Evolutionary conservation across 2,797 vertebrate species (phyloP).

Genomic region (Pangasius sanitwongsei): DNA sequence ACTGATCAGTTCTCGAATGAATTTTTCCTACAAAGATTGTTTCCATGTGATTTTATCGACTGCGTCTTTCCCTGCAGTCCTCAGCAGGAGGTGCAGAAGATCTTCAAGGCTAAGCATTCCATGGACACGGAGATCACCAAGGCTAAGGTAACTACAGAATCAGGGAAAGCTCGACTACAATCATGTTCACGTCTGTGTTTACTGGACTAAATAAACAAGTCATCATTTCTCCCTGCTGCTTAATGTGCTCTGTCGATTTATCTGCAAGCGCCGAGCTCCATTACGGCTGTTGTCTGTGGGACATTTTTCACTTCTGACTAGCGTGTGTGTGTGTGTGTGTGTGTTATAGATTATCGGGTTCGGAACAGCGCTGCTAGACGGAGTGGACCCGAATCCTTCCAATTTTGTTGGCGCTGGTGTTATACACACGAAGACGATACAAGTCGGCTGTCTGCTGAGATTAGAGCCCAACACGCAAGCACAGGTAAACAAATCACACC

Average conservation of each 20-base stretch:
- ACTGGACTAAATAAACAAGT: background rate
- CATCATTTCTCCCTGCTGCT: background rate
- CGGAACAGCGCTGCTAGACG: constrained; percentile 86
- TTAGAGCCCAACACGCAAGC: constrained; percentile 90
- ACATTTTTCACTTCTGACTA: background rate
- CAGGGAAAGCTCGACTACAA: background rate
- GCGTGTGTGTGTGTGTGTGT: constrained; percentile 51
- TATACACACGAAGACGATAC: constrained; percentile 88
- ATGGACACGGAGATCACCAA: constrained; percentile 92
- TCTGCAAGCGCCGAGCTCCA: background rate
- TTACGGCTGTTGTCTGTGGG: background rate
- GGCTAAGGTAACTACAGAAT: constrained; percentile 78
- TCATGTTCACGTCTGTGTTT: background rate
- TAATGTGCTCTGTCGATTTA: background rate
- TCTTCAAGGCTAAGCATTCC: constrained; percentile 88
- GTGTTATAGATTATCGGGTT: constrained; percentile 74
- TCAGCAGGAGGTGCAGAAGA: constrained; percentile 92
- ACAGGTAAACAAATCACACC: constrained; percentile 75
- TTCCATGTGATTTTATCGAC: background rate
- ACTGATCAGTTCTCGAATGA: too few species aligned
- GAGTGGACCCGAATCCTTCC: constrained; percentile 90
- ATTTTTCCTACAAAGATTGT: background rate
- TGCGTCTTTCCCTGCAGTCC: constrained; percentile 71
- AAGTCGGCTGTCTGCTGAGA: constrained; percentile 89
- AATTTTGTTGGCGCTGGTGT: constrained; percentile 92